phyloP scores from a whole-genome alignment of 2,888 invertebrate genomes.

The Geotrupes spiniger region DNA sequence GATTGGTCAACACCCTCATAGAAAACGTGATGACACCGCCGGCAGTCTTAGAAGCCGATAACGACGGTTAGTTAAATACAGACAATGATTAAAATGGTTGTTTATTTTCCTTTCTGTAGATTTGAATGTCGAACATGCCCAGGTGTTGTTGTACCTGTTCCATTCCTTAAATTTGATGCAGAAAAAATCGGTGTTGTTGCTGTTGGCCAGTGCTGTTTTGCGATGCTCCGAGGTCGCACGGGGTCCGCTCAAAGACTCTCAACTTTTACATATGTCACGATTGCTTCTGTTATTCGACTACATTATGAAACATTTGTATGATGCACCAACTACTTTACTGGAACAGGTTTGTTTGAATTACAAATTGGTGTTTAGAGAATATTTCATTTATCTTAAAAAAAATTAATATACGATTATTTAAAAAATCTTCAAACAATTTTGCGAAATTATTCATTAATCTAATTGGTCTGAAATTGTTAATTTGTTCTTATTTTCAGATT shows the following conservation, averaged over 20 bases:
- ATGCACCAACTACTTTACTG: constrained; percentile 80
- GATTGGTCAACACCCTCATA: constrained; percentile 83
- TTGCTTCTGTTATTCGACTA: constrained; percentile 88
- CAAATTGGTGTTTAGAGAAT: constrained; percentile 1
- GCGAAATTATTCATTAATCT: no score
- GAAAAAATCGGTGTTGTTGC: constrained; percentile 87
- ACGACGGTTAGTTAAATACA: constrained; percentile 58
- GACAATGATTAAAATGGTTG: background rate
- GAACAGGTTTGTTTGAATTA: constrained; percentile 78
- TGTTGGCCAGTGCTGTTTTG: constrained; percentile 74
- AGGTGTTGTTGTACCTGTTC: constrained; percentile 88
- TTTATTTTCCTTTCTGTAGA: constrained; percentile 68
- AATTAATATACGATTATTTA: background rate
- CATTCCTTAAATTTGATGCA: constrained; percentile 95
- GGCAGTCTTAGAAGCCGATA: constrained; percentile 64
- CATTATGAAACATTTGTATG: constrained; percentile 92
- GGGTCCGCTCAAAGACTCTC: constrained; percentile 59
- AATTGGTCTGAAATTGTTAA: no score
- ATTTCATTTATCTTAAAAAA: constrained; percentile 5
- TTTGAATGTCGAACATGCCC: constrained; percentile 94
- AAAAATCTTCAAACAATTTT: no score
- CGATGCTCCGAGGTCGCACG: constrained; percentile 65
- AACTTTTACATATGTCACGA: constrained; percentile 79
- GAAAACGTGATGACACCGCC: constrained; percentile 75
- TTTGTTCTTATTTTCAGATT: no score